Conservation (phyloP, 2,797 vertebrate genomes). For the Botia kubotai region DNA sequence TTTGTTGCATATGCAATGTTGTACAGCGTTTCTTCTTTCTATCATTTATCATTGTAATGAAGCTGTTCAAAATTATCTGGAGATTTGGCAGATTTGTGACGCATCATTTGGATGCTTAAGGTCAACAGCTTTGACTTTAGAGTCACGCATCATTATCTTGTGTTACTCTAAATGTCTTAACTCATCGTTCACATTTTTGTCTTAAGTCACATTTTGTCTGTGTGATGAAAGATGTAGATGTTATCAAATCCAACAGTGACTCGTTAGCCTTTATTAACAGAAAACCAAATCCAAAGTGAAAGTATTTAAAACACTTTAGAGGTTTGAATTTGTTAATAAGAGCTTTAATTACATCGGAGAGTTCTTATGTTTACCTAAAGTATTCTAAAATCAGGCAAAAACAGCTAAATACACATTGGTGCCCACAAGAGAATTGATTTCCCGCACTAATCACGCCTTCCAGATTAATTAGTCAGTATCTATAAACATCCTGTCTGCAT, state of each 20-base stretch:
- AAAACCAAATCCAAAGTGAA: conserved; percentile 27
- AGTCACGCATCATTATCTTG: conserved; percentile 14
- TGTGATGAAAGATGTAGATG: conserved; percentile 19
- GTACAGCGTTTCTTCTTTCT: not conserved
- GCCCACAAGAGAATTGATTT: conserved; percentile 71
- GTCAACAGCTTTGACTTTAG: conserved; percentile 18
- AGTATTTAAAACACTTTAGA: conserved; percentile 30
- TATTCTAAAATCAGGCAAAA: conserved; percentile 67
- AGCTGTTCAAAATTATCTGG: conserved; percentile 20
- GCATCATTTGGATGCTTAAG: conserved; percentile 12
- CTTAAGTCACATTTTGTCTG: not conserved
- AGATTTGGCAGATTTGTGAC: conserved; percentile 21
- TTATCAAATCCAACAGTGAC: conserved; percentile 37
- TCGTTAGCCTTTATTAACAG: conserved; percentile 27
- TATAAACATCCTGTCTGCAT: conserved; percentile 62
- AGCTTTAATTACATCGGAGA: conserved; percentile 70
- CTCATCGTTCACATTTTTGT: not conserved
- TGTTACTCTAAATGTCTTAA: not conserved
- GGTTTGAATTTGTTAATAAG: conserved; percentile 69
- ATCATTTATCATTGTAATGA: conserved; percentile 39
- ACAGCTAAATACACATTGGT: conserved; percentile 69
- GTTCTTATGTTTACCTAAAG: conserved; percentile 70
- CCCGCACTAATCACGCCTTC: conserved; percentile 72
- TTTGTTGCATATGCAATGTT: conserved; percentile 4
- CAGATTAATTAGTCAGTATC: conserved; percentile 72